Conservation (phyloP, 2,797 vertebrate species). For the Acipenser oxyrinchus region DNA sequence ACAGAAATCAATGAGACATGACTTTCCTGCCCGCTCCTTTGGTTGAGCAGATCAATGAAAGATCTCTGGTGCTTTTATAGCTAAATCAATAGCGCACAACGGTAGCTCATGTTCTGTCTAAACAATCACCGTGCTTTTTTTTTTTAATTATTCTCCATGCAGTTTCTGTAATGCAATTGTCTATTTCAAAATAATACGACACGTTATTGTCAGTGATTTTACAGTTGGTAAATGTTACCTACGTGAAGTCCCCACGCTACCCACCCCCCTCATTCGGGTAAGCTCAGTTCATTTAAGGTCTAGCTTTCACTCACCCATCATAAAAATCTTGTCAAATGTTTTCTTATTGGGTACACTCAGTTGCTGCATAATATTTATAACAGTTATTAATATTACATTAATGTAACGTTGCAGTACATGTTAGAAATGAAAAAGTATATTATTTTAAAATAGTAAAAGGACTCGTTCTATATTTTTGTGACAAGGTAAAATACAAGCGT, state of each 20-base stretch:
- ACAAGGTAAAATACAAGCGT: neutral
- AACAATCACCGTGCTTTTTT: neutral
- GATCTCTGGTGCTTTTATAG: constrained; percentile 4
- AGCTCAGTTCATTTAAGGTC: constrained; percentile 20
- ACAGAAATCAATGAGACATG: constrained; percentile 19
- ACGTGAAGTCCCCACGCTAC: too few species aligned
- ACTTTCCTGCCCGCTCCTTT: constrained; percentile 9
- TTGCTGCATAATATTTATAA: too few species aligned
- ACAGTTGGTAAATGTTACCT: neutral
- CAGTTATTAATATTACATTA: too few species aligned
- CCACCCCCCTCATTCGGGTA: neutral
- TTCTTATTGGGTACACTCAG: too few species aligned
- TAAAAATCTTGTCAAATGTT: too few species aligned
- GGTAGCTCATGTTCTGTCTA: neutral
- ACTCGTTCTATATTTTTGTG: too few species aligned
- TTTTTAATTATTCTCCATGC: neutral
- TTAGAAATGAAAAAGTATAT: too few species aligned
- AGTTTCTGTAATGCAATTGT: neutral
- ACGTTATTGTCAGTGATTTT: neutral
- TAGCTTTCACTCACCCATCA: constrained; percentile 5
- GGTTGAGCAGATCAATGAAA: constrained; percentile 10
- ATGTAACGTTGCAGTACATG: too few species aligned
- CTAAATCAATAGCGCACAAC: constrained; percentile 8
- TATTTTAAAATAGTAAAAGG: too few species aligned
- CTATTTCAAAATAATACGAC: neutral